Conservation (phyloP, 1,140 invertebrate species). For the Chlorops oryzae region DNA sequence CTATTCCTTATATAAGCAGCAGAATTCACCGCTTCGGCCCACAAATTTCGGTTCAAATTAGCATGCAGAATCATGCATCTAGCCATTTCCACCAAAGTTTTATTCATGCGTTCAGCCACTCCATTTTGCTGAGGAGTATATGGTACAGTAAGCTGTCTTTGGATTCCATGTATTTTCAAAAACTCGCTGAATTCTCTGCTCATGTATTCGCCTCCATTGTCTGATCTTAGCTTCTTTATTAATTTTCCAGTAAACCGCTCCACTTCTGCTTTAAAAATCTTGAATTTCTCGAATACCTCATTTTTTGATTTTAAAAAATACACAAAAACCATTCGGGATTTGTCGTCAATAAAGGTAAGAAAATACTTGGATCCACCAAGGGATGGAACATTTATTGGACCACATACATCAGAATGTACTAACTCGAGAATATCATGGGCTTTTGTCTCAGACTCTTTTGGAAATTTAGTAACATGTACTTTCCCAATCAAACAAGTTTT, state of each 20-base stretch:
- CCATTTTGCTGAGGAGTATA: slow-evolving; percentile 43
- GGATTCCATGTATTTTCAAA: slow-evolving; percentile 16
- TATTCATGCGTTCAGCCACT: slow-evolving; percentile 29
- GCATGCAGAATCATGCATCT: slow-evolving; percentile 42
- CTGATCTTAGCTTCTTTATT: slow-evolving; percentile 11
- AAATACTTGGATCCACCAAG: slow-evolving; percentile 41
- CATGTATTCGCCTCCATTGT: slow-evolving; percentile 18
- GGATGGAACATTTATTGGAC: slow-evolving; percentile 44
- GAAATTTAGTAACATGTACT: slow-evolving; percentile 23
- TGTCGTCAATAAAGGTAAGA: slow-evolving; percentile 48
- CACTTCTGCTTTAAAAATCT: slow-evolving; percentile 26
- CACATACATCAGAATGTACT: slow-evolving; percentile 46
- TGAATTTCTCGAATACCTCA: slow-evolving; percentile 39
- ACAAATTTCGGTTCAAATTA: slow-evolving; percentile 26
- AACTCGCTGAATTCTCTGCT: slow-evolving; percentile 8
- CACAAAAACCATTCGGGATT: slow-evolving; percentile 31
- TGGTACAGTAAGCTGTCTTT: slow-evolving; percentile 25
- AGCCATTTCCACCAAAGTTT: slow-evolving; percentile 32
- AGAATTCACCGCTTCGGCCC: slow-evolving; percentile 39
- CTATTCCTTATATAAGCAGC: slow-evolving; percentile 12
- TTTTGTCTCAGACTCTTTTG: slow-evolving; percentile 15
- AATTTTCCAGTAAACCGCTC: slow-evolving; percentile 27
- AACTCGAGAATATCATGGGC: slow-evolving; percentile 31
- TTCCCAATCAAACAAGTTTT: slow-evolving; percentile 24
- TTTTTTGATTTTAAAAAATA: slow-evolving; percentile 46